Evolutionary conservation across 2,113 vertebrate species (phyloP), one percentile per base, ranked within the genome.

Genomic region (Phasianus colchicus): DNA sequence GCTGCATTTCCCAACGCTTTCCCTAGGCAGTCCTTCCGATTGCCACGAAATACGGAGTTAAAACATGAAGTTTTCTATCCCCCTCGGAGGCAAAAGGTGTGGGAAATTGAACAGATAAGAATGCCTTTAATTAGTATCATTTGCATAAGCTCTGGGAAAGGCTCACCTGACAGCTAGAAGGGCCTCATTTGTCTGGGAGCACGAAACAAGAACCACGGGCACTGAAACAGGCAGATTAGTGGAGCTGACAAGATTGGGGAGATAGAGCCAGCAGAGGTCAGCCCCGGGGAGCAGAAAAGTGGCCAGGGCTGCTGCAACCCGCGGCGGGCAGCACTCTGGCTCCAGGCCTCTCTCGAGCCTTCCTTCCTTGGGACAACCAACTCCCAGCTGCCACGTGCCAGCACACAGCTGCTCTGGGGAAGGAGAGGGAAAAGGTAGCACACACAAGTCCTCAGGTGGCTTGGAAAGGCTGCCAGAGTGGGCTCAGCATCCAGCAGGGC

Each of bases 21-120:
- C 94, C 89, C 92, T 95, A 89, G 92, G 96, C 95, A 96, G 93
- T 50, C 54, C 77, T 96, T 96, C 91, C 1, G 57, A 95, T 86
- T 90, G 82, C 80, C 73, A 40, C 0, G 4, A 88, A 92, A 94
- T 36, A 91, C 1, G 0, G 77, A 65, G 88, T 82, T 91, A 95
- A 95, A 95, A 93, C 83, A 85, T 16, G 61, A 88, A 92, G 91
- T 94, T 95, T 96, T 93, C 95, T 95, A 79, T 90, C 86, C 74
- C 79, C 95, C 96, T 94, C 0, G 30, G 77, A 86, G 95, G 94
- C 93, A 96, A 94, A 96, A 97, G 95, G 95, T 95, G 94, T 96
- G 96, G 96, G 95, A 96, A 97, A 95, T 92, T 3, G 60, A 96
- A 95, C 83, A 95, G 94, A 96, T 93, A 95, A 96, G 95, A 92